Evolutionary conservation across 2,113 vertebrate genomes (phyloP), one percentile per base, ranked within the genome.

Genomic region (Pogonocichla stellata): DNA sequence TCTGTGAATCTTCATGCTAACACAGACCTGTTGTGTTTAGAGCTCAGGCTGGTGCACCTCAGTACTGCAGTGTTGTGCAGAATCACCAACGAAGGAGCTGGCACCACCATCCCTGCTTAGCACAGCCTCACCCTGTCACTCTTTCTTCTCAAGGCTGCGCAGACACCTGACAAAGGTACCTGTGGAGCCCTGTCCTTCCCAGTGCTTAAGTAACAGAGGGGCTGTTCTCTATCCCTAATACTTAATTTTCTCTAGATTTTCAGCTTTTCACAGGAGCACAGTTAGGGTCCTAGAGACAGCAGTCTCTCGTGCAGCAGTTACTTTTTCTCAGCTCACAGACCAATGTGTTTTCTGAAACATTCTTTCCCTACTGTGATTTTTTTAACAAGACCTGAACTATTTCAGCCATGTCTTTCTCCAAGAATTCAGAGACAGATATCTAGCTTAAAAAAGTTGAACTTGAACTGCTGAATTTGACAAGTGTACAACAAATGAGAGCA

Each of bases 51-150:
- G 23, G 12, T 8, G 20, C 15, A 22, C 5, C 10, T 10, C 56
- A 34, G 45, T 26, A 34, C 42, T 34, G n/a, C 56, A 22, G 0
- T 3, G 23, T 3, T 67, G 29, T 14, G 54, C 33, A 80, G 62
- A 67, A 80, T 54, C 19, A 23, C 29, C 16, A 36, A 8, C 6
- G 8, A 23, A 61, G 24, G 16, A 33, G 2, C 18, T 48, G 67
- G 8, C 22, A 79, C 0, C 0, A 17, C 4, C 43, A 60, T 28
- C 19, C 12, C 10, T 0, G 0, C 17, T 10, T 7, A 19, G 20
- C 50, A 14, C 36, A 19, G 45, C 9, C 26, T 33, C 40, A 14
- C 38, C 20, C 1, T 19, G 5, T 12, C n/a, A 38, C 26, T 28
- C 42, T 66, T 25, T 47, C 17, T 92, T 65, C 38, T 38, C 38